Evolutionary conservation across 2,797 vertebrate species (phyloP).

Genomic region (Cynodonichthys magdalenae): DNA sequence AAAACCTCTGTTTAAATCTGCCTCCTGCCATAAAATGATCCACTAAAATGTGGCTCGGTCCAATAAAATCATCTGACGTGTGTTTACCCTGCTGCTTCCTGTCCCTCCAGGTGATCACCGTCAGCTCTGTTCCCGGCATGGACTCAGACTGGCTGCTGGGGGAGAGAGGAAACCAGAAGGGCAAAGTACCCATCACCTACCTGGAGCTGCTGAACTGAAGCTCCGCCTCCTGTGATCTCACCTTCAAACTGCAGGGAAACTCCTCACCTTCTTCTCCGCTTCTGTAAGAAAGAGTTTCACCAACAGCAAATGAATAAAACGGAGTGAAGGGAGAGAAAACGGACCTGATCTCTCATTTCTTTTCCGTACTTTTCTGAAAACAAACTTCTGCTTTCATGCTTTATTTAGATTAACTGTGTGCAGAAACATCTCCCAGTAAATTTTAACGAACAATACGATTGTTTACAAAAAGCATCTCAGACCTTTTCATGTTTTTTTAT

Average conservation of each 20-base stretch:
- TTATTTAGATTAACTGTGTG: conserved; percentile 68
- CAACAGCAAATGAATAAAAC: conserved; percentile 20
- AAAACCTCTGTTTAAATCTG: no score
- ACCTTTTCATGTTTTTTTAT: conserved; percentile 71
- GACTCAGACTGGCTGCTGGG: conserved; percentile 99
- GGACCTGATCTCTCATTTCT: conserved; percentile 24
- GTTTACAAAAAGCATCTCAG: conserved; percentile 85
- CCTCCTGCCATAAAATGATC: no score
- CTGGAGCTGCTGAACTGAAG: conserved; percentile 96
- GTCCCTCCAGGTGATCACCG: conserved; percentile 90
- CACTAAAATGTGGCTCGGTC: no score
- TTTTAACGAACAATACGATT: conserved; percentile 46
- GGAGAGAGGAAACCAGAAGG: conserved; percentile 94
- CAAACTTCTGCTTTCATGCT: conserved; percentile 73
- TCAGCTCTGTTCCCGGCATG: conserved; percentile 93
- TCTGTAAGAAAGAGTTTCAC: conserved; percentile 14
- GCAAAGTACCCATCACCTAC: conserved; percentile 99
- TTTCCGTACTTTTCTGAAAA: conserved; percentile 76
- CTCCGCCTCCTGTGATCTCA: conserved; percentile 30
- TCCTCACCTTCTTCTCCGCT: conserved; percentile 34
- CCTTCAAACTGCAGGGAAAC: conserved; percentile 65
- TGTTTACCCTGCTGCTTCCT: not conserved
- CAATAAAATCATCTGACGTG: no score
- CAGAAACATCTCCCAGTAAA: conserved; percentile 78
- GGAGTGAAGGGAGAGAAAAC: conserved; percentile 23